Conservation (phyloP, 1,140 invertebrate species). For the Pseudomyrmex pallidus region DNA sequence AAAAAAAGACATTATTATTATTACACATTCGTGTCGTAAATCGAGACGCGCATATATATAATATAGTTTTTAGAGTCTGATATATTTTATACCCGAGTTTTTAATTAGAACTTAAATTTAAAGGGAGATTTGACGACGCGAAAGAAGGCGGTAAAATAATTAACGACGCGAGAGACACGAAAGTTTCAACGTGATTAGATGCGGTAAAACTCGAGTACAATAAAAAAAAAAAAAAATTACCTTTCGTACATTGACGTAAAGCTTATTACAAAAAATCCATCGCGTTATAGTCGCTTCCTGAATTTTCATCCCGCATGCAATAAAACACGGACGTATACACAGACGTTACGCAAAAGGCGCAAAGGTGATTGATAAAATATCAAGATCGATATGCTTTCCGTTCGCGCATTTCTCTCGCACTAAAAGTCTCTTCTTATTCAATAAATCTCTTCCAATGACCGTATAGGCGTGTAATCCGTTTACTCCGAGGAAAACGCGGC, state of each 20-base stretch:
- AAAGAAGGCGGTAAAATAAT: conserved; percentile 2
- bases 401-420: not conserved
- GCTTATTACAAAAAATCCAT: not conserved
- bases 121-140: not conserved
- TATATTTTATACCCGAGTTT: not conserved
- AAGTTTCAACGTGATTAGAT: too few species aligned
- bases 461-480: conserved; percentile 22
- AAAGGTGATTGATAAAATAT: conserved; percentile 14
- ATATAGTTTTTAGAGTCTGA: not conserved
- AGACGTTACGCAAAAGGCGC: not conserved
- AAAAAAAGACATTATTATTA: too few species aligned
- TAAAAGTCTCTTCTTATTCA: not conserved
- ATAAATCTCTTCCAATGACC: conserved; percentile 19
- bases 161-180: not conserved
- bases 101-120: conserved; percentile 4
- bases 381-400: not conserved
- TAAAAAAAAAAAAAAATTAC: not conserved
- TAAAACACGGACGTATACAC: not conserved
- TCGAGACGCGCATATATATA: too few species aligned
- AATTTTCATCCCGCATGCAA: too few species aligned
- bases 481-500: not conserved
- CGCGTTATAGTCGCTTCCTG: not conserved
- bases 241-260: not conserved
- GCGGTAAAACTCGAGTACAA: too few species aligned
- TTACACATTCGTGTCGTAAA: too few species aligned